Percentiles rank a stretch among this genome's conserved stretches.
These are phyloP conservation scores for Thermophis baileyi DNA, from an alignment of 2,113 vertebrate species.

Conservation along the genomic window DNA sequence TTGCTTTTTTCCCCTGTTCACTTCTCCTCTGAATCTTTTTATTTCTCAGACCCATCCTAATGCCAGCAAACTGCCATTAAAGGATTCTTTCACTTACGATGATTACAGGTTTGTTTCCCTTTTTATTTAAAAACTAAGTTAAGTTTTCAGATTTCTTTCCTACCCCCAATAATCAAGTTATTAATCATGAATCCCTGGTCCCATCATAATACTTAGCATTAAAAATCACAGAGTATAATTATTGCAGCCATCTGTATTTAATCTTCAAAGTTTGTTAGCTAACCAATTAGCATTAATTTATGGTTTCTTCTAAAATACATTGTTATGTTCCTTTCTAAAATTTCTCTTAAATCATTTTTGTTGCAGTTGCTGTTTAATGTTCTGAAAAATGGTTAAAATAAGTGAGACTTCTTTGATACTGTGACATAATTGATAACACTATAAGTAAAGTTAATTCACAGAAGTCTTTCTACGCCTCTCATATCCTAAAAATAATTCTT, in stretches of 20 bases:
- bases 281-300: background rate
- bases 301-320: background rate
- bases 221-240: background rate
- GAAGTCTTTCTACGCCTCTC: background rate
- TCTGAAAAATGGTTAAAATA: background rate
- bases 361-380: background rate
- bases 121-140: background rate
- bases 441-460: background rate
- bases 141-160: conserved; percentile 1
- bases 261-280: background rate
- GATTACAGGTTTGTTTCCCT: conserved; percentile 93
- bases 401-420: background rate
- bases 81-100: conserved; percentile 96
- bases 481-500: background rate
- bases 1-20: conserved; percentile 57
- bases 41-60: conserved; percentile 90
- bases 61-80: conserved; percentile 93
- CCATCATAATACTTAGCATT: background rate
- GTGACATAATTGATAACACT: background rate
- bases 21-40: conserved; percentile 61
- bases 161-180: conserved; percentile 3
- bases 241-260: background rate
- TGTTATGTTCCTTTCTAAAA: background rate
- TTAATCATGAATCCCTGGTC: conserved; percentile 14
- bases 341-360: background rate